phyloP scores from a whole-genome alignment of 2,888 invertebrate species.

The Synanthedon tipuliformis region DNA sequence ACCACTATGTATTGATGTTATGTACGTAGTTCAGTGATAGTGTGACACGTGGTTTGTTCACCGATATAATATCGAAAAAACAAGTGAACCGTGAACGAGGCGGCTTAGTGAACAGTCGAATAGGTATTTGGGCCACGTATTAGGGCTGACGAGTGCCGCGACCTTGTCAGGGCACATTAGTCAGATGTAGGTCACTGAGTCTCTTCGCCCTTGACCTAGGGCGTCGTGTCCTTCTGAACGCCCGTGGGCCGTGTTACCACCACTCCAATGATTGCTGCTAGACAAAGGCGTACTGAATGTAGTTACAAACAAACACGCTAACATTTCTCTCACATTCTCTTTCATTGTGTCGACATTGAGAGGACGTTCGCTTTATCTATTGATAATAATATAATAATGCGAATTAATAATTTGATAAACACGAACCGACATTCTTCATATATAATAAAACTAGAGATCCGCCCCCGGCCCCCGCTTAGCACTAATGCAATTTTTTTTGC shows the following conservation, averaged over 20 bases:
- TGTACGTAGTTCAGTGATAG: no score
- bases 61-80: not conserved
- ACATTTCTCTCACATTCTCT: no score
- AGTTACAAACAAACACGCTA: not conserved
- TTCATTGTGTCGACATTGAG: no score
- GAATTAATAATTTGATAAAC: no score
- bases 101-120: constrained; percentile 5
- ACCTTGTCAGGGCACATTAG: constrained; percentile 47
- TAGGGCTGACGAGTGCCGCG: constrained; percentile 19
- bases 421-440: no score
- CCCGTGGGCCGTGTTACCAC: constrained; percentile 27
- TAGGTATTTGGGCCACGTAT: constrained; percentile 9
- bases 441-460: no score
- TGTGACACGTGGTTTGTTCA: not conserved
- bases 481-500: no score
- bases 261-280: constrained; percentile 26
- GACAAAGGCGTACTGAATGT: constrained; percentile 30
- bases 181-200: constrained; percentile 57
- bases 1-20: no score
- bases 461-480: no score
- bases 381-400: no score
- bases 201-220: constrained; percentile 58
- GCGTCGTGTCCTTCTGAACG: constrained; percentile 39
- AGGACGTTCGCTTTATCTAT: no score
- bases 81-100: constrained; percentile 1